phyloP scores from a whole-genome alignment of 2,797 vertebrate genomes.

The Columba guinea region DNA sequence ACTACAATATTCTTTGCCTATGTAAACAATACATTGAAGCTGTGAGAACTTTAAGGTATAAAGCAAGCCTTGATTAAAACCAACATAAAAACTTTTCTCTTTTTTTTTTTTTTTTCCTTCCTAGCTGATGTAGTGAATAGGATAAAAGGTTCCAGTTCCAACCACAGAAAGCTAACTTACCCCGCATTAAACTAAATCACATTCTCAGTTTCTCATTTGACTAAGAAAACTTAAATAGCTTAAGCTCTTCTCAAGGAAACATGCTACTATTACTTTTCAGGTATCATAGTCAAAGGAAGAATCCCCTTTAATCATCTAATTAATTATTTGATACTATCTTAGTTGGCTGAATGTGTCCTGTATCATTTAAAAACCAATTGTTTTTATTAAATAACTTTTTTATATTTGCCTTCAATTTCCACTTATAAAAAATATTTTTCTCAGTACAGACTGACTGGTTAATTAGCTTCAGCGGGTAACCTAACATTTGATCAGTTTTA shows the following conservation, averaged over 20 bases:
- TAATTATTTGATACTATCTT: not conserved
- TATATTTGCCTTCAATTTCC: not conserved
- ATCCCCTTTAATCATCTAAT: not conserved
- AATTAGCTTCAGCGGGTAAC: not conserved
- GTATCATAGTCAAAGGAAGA: not conserved
- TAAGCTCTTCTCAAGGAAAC: not conserved
- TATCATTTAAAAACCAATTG: not conserved
- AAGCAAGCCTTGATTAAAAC: not conserved
- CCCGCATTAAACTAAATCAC: not conserved
- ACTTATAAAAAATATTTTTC: not conserved
- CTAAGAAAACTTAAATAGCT: not conserved
- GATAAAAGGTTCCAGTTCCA: not conserved
- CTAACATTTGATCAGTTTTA: not conserved
- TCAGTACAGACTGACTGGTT: not conserved
- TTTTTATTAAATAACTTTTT: not conserved
- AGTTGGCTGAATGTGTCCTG: not conserved
- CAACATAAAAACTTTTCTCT: accelerated
- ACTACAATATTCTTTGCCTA: not conserved
- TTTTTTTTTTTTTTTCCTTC: not conserved
- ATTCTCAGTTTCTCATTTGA: not conserved
- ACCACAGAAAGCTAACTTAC: not conserved
- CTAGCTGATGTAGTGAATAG: accelerated
- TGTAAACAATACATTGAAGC: not conserved
- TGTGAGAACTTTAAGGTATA: not conserved
- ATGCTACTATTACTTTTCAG: not conserved